Evolutionary conservation across 2,888 invertebrate genomes (phyloP), one percentile per base, ranked within the genome.

Genomic region (Chrysopilus asiliformis): DNA sequence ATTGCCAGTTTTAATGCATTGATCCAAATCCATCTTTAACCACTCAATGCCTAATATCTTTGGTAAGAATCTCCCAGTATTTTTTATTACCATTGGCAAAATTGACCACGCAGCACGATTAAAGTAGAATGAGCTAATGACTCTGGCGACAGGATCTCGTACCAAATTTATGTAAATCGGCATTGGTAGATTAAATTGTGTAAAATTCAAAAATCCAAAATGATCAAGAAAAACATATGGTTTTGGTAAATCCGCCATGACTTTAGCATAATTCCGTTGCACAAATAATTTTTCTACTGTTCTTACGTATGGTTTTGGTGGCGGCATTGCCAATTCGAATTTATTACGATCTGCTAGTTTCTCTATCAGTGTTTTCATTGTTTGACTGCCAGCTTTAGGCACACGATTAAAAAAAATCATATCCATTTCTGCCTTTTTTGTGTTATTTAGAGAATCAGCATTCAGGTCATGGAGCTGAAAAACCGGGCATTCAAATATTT

Each of bases 41-140:
- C 87, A 89, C 43, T 52, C 53, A 4, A n/a, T n/a, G n/a, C n/a
- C n/a, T n/a, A n/a, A n/a, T n/a, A n/a, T n/a, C n/a, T n/a, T n/a
- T n/a, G n/a, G n/a, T n/a, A n/a, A n/a, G n/a, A n/a, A n/a, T n/a
- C n/a, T n/a, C n/a, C n/a, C n/a, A n/a, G n/a, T n/a, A n/a, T n/a
- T n/a, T n/a, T n/a, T n/a, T n/a, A n/a, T n/a, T 0, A 87, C 86
- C 51, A 79, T 74, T 4, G 82, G 80, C n/a, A n/a, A n/a, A n/a
- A n/a, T n/a, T n/a, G n/a, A 89, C 89, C 87, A 87, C 2, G 83
- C 82, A 1, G 87, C 85, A 29, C 89, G 66, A 4, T 87, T 78
- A 61, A 89, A 89, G 58, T 89, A 89, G 58, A 87, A 87, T 87
- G 87, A 89, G 4, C 86, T 86, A 53, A 89, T 87, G 10, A 87